Evolutionary conservation across 2,797 vertebrate species (phyloP).

Genomic region (Capromys pilorides): DNA sequence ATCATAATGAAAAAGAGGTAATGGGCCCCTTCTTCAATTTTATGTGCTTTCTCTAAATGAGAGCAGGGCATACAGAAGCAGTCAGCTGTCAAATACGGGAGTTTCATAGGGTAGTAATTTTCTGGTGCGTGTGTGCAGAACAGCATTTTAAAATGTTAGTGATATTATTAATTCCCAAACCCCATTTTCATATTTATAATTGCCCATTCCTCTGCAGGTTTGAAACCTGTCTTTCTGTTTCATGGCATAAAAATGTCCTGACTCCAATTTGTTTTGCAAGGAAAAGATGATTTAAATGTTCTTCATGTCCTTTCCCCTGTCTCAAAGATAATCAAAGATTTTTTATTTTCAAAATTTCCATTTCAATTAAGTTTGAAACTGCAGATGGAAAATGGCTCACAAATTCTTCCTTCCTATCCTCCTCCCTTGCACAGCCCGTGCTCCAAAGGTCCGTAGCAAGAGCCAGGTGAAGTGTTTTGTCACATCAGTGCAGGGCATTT

Average conservation of each 20-base stretch:
- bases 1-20: not conserved
- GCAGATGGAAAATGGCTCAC: not conserved
- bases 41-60: not conserved
- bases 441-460: not conserved
- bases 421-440: not conserved
- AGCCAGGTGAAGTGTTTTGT: not conserved
- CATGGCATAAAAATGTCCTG: constrained; percentile 47
- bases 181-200: constrained; percentile 60
- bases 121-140: constrained; percentile 46
- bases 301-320: constrained; percentile 31
- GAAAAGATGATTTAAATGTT: constrained; percentile 41
- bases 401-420: not conserved
- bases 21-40: not conserved
- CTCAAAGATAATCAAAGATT: constrained; percentile 32
- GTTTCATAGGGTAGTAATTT: constrained; percentile 25
- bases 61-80: constrained; percentile 21
- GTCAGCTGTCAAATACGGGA: constrained; percentile 4
- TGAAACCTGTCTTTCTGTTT: constrained; percentile 57
- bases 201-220: constrained; percentile 33
- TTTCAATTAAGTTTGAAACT: constrained; percentile 52
- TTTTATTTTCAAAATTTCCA: constrained; percentile 61
- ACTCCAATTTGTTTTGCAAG: constrained; percentile 63
- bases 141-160: constrained; percentile 64
- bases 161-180: constrained; percentile 62
- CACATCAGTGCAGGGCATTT: not conserved